phyloP scores from a whole-genome alignment of 2,113 vertebrate genomes.

The Muntiacus reevesi region DNA sequence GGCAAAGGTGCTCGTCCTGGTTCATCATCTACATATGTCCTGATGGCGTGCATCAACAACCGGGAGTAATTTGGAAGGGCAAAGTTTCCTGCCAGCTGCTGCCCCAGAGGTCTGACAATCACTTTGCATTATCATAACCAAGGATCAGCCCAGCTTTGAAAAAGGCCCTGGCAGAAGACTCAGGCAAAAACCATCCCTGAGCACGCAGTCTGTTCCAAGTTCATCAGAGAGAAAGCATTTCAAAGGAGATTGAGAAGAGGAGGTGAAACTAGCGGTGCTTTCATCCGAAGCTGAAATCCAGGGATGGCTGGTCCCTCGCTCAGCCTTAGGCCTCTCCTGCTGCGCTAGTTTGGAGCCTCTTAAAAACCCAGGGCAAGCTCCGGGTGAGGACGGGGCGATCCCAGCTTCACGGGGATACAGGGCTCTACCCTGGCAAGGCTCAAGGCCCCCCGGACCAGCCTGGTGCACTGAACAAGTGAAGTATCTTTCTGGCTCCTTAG shows the following conservation, averaged over 20 bases:
- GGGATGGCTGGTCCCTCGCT: not conserved
- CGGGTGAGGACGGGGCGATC: not conserved
- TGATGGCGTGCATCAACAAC: not conserved
- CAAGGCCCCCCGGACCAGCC: not conserved
- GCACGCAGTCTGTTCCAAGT: not conserved
- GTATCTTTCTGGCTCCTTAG: not conserved
- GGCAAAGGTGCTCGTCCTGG: not conserved
- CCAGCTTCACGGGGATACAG: accelerated
- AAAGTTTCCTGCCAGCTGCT: not conserved
- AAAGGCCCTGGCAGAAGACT: not conserved
- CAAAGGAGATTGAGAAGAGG: not conserved
- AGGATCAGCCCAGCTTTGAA: not conserved
- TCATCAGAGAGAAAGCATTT: not conserved
- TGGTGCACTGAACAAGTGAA: not conserved
- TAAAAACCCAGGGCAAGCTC: not conserved
- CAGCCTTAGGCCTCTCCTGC: not conserved
- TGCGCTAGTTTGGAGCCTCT: not conserved
- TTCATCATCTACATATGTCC: not conserved
- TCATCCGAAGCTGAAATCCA: not conserved
- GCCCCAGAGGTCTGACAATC: not conserved
- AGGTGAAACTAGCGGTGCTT: not conserved
- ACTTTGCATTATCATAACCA: not conserved
- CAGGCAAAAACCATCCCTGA: not conserved
- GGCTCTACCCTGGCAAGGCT: not conserved
- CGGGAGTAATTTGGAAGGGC: not conserved